Percentiles rank a stretch among this genome's conserved stretches.
Conservation (phyloP, 2,113 vertebrate genomes). For the Psephotus haematonotus region DNA sequence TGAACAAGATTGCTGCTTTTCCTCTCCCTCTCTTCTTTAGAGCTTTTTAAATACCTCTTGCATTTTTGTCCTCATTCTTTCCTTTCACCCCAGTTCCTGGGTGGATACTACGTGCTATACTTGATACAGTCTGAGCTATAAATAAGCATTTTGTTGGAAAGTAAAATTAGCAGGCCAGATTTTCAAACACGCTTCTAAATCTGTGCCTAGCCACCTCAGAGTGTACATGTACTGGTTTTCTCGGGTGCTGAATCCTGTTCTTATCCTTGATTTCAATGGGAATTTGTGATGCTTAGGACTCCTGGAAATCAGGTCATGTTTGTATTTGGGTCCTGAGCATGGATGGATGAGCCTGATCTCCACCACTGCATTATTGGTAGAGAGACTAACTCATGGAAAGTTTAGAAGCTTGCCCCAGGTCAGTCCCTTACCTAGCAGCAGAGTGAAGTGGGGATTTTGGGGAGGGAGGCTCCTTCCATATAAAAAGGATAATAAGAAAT, state of each 20-base stretch:
- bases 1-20: neutral
- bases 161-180: conserved; percentile 59
- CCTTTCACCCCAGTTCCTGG: conserved; percentile 65
- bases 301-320: conserved; percentile 44
- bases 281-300: neutral
- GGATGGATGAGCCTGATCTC: neutral
- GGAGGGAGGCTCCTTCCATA: fast-evolving
- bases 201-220: conserved; percentile 22
- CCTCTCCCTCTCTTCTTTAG: neutral
- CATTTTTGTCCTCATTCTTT: conserved; percentile 54
- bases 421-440: neutral
- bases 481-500: neutral
- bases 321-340: neutral
- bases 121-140: conserved; percentile 53
- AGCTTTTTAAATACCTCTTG: neutral
- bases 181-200: conserved; percentile 32
- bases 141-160: conserved; percentile 60
- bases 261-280: conserved; percentile 42
- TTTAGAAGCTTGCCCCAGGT: neutral
- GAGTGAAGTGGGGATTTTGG: neutral
- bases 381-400: neutral
- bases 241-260: conserved; percentile 43
- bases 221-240: conserved; percentile 16
- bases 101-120: conserved; percentile 54
- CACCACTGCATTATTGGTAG: neutral